phyloP scores from a whole-genome alignment of 2,113 vertebrate species.

The Psephotus haematonotus region DNA sequence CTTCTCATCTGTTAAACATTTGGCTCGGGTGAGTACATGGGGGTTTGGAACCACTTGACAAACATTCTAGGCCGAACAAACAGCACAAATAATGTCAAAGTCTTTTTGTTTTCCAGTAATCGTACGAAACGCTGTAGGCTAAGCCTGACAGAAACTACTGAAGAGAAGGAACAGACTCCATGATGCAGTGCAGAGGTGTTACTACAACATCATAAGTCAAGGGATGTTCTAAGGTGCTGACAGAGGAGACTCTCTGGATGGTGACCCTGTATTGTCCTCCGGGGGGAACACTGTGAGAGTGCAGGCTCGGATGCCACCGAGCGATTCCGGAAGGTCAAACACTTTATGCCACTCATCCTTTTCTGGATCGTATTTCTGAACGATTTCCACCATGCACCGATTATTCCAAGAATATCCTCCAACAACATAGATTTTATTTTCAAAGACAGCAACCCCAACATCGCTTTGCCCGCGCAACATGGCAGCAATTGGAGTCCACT shows the following conservation, averaged over 20 bases:
- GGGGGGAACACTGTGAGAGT: slow-evolving; percentile 97
- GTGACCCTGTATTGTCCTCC: slow-evolving; percentile 91
- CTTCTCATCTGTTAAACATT: slow-evolving; percentile 48
- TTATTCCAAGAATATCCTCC: slow-evolving; percentile 99
- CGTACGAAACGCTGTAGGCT: slow-evolving; percentile 55
- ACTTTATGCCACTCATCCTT: slow-evolving; percentile 99
- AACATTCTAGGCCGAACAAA: slow-evolving; percentile 69
- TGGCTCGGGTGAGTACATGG: slow-evolving; percentile 39
- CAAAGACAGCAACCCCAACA: slow-evolving; percentile 96
- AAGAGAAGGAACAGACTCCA: slow-evolving; percentile 66
- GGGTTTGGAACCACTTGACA: slow-evolving; percentile 36
- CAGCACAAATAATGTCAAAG: slow-evolving; percentile 44
- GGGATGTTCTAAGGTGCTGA: slow-evolving; percentile 87
- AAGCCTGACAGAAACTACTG: slow-evolving; percentile 63
- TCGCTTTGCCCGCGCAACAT: slow-evolving; percentile 98
- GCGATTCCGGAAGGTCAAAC: slow-evolving; percentile 97
- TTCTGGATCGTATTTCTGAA: slow-evolving; percentile 98
- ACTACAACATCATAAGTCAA: slow-evolving; percentile 60
- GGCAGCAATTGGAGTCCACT: slow-evolving; percentile 97
- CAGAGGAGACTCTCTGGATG: slow-evolving; percentile 93
- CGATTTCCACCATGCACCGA: slow-evolving; percentile 99
- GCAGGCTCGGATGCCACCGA: slow-evolving; percentile 97
- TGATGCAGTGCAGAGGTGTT: slow-evolving; percentile 85
- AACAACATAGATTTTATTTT: slow-evolving; percentile 98
- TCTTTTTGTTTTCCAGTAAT: slow-evolving; percentile 35